A percentile compares a stretch with the other conserved stretches of the same genome.
Conservation (phyloP, 1,140 invertebrate species). For the Stegodyphus dumicola region DNA sequence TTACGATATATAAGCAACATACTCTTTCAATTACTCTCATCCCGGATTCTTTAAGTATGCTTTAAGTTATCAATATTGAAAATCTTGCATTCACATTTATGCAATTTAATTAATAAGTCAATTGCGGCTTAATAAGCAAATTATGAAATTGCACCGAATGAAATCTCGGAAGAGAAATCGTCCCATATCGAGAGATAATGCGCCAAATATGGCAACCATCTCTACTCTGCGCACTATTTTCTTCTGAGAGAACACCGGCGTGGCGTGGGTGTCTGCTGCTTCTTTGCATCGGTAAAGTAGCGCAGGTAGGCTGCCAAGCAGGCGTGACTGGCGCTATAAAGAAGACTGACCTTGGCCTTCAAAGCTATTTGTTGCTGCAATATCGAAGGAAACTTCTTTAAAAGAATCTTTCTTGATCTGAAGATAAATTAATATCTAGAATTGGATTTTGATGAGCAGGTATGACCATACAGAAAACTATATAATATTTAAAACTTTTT, state of each 20-base stretch:
- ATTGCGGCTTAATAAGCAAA: too few relatives aligned
- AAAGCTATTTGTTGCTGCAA: slow-evolving; percentile 34
- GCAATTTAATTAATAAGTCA: too few relatives aligned
- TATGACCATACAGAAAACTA: too few relatives aligned
- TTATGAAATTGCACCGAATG: too few relatives aligned
- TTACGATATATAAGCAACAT: too few relatives aligned
- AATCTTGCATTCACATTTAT: too few relatives aligned
- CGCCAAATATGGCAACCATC: neutral
- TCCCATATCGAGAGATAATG: neutral
- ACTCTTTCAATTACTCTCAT: too few relatives aligned
- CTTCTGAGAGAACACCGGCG: neutral
- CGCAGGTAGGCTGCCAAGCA: slow-evolving; percentile 4
- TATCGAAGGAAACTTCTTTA: neutral
- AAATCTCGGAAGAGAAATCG: too few relatives aligned
- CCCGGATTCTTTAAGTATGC: too few relatives aligned
- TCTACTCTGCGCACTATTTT: neutral
- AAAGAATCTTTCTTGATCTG: neutral
- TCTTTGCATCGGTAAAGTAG: neutral
- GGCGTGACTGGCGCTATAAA: slow-evolving; percentile 55
- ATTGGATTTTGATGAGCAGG: too few relatives aligned
- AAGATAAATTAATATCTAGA: neutral
- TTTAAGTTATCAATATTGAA: too few relatives aligned
- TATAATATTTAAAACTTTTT: too few relatives aligned
- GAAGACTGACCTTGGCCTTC: slow-evolving; percentile 50
- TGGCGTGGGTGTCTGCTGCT: neutral